A percentile compares a stretch with the other conserved stretches of the same genome.
Conservation (phyloP, 2,888 invertebrate species). For the Aricia artaxerxes region DNA sequence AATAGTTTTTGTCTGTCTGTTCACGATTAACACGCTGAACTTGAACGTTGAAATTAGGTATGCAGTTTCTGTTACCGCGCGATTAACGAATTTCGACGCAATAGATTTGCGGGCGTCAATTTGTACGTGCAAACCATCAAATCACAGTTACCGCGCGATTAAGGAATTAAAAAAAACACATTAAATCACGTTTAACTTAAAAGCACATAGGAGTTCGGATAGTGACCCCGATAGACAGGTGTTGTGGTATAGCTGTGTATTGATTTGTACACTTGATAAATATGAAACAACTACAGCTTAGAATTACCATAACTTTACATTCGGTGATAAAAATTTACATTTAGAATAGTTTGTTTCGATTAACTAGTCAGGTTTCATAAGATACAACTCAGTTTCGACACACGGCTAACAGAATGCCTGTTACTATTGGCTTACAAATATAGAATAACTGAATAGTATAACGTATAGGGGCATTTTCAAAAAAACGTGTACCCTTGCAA, state of each 20-base stretch:
- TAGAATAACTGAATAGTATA: not conserved
- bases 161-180: too few relatives aligned
- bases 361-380: conserved; percentile 15
- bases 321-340: conserved; percentile 25
- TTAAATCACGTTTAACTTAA: not conserved
- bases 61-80: too few relatives aligned
- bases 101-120: too few relatives aligned
- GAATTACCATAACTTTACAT: conserved; percentile 26
- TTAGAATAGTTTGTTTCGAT: conserved; percentile 6
- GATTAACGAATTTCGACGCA: too few relatives aligned
- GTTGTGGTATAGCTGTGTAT: not conserved
- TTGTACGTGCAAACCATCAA: too few relatives aligned
- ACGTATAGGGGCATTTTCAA: too few relatives aligned
- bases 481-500: too few relatives aligned
- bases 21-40: too few relatives aligned
- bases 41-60: too few relatives aligned
- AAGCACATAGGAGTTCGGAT: not conserved
- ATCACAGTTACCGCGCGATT: too few relatives aligned
- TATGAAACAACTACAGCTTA: conserved; percentile 9
- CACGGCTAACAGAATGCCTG: not conserved
- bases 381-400: conserved; percentile 9
- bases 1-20: too few relatives aligned
- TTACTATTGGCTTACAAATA: not conserved
- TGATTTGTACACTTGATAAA: conserved; percentile 22
- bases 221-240: conserved; percentile 6